Conservation (phyloP, 2,888 invertebrate genomes). For the Acanthococcus lagerstroemiae region DNA sequence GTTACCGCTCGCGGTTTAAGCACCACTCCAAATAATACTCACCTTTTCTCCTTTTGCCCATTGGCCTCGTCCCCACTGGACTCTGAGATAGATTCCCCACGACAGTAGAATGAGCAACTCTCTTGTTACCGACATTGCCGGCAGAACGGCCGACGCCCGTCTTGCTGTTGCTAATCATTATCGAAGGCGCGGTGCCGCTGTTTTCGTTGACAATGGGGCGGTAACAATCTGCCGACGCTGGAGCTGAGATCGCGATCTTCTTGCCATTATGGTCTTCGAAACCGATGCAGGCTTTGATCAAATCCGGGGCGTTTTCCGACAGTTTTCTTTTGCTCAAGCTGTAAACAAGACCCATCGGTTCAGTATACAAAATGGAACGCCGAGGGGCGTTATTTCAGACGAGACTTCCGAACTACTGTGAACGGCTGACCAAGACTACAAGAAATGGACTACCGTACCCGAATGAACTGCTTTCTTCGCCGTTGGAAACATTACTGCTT, state of each 20-base stretch:
- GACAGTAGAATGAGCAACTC: not conserved
- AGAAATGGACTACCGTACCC: not conserved
- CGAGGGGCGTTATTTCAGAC: too few species aligned
- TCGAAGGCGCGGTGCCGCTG: not conserved
- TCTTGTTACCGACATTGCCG: not conserved
- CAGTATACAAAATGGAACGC: too few species aligned
- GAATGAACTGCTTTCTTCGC: conserved; percentile 28
- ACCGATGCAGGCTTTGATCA: conserved; percentile 14
- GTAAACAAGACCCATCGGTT: conserved; percentile 13
- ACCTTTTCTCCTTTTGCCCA: conserved; percentile 26
- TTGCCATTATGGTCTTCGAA: conserved; percentile 19
- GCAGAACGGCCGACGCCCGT: not conserved
- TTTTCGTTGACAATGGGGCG: conserved; percentile 7
- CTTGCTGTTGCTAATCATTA: conserved; percentile 1
- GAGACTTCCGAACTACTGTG: too few species aligned
- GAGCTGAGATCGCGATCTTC: not conserved
- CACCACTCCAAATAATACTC: too few species aligned
- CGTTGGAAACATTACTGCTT: conserved; percentile 35
- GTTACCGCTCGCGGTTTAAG: too few species aligned
- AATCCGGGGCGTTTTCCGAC: conserved; percentile 43
- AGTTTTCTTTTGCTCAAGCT: conserved; percentile 51
- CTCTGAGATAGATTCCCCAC: not conserved
- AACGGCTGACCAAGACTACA: not conserved
- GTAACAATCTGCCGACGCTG: conserved; percentile 3
- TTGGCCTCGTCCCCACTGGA: conserved; percentile 5